These are phyloP conservation scores for Eupsilia transversa DNA, from an alignment of 2,888 invertebrate genomes.

Conservation along the genomic window DNA sequence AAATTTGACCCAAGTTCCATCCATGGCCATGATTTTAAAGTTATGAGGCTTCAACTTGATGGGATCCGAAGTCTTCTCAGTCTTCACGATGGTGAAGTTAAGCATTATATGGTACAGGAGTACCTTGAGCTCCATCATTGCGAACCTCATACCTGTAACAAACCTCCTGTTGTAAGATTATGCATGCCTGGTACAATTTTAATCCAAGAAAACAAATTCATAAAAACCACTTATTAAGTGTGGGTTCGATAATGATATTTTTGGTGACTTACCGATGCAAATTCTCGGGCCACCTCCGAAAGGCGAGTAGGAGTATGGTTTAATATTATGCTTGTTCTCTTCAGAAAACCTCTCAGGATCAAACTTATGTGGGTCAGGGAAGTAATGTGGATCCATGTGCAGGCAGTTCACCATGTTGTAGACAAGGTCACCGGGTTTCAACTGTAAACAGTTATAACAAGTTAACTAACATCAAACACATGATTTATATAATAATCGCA, in stretches of 20 bases:
- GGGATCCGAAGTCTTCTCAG: slow-evolving; percentile 81
- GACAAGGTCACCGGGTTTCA: slow-evolving; percentile 60
- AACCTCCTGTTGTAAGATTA: neutral
- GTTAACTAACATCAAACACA: neutral
- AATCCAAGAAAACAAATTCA: neutral
- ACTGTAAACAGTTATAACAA: slow-evolving; percentile 35
- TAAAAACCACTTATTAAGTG: neutral
- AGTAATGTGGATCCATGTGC: slow-evolving; percentile 73
- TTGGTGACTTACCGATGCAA: slow-evolving; percentile 85
- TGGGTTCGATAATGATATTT: too few relatives aligned
- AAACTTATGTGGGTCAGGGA: slow-evolving; percentile 77
- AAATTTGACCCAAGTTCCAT: slow-evolving; percentile 38
- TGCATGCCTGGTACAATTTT: slow-evolving; percentile 1
- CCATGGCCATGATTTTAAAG: slow-evolving; percentile 69
- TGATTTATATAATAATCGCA: neutral
- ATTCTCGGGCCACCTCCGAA: slow-evolving; percentile 90
- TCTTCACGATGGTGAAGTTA: slow-evolving; percentile 79
- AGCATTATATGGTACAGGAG: slow-evolving; percentile 76
- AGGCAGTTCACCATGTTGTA: slow-evolving; percentile 60
- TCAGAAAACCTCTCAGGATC: slow-evolving; percentile 87
- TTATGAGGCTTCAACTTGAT: slow-evolving; percentile 72
- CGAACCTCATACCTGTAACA: slow-evolving; percentile 81
- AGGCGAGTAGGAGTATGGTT: slow-evolving; percentile 87
- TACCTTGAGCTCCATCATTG: slow-evolving; percentile 82
- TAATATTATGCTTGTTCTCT: slow-evolving; percentile 83